Base-by-base conservation (phyloP, 2,888 invertebrate species). In the Synergus japonicus region DNA sequence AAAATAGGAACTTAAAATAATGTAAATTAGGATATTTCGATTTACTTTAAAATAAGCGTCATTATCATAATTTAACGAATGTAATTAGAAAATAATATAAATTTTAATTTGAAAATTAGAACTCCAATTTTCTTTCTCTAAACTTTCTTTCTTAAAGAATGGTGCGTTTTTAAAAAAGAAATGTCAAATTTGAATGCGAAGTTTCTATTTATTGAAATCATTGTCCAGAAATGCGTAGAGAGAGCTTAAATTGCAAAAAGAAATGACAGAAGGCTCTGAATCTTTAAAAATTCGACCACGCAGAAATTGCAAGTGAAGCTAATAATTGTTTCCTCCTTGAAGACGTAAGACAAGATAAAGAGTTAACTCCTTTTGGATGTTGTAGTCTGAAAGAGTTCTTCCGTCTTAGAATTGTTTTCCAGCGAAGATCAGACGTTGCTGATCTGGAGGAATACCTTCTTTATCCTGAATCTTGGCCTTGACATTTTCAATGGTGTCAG, bases 301-400 rank as follows among this genome's bases (percentile, higher is more conserved):
- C 18, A 54, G n/a, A 54, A 2, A 54, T 54, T 9, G 7, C 7
- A n/a, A n/a, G 2, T n/a, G 7, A 54, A 54, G 54, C 54, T 54
- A n/a, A n/a, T 54, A 54, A n/a, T 54, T 54, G 22, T 22, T n/a
- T 90, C 99, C 99, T 93, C 99, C 99, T 87, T 98, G 95, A 81
- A 98, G 95, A 87, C 98, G 95, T 84, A 98, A 93, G 89, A 97
- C 97, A 91, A 98, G 93, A 92, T 98, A 97, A 81, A 98, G 94
- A 0, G 98, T 98, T 0, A 97, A 97, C 93, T 97, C 97, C 92
- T 98, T 98, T 93, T 98, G 98, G 91, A 98, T 98, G 92, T 98
- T 98, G 93, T 98, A 98, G 91, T 98, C 98, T 0, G 97, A 79
- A 44, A 76, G 73, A 12, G 81, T 78, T 12, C 78, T 66, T n/a